Evolutionary conservation across 2,888 invertebrate species (phyloP).

Genomic region (Phortica magna): DNA sequence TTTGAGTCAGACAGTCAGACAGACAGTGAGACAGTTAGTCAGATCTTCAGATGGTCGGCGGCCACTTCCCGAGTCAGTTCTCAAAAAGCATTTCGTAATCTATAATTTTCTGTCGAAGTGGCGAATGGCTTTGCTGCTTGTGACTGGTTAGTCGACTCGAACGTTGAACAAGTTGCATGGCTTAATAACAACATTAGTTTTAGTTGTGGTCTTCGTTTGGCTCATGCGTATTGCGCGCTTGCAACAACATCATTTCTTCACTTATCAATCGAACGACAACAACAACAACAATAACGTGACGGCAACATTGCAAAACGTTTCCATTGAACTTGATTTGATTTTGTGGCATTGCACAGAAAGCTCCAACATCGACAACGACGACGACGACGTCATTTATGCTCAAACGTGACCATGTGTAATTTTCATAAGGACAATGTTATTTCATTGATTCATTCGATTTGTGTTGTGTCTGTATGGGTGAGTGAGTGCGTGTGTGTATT

Average conservation of each 20-base stretch:
- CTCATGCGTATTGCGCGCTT: background rate
- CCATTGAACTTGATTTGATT: constrained; percentile 24
- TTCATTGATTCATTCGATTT: constrained; percentile 17
- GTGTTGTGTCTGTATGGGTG: background rate
- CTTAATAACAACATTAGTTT: constrained; percentile 34
- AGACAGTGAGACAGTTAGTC: background rate
- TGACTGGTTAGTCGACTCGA: background rate
- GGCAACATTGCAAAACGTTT: background rate
- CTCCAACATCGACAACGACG: background rate
- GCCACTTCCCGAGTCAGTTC: background rate
- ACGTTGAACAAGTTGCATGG: constrained; percentile 12
- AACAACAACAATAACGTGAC: background rate
- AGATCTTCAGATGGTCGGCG: too few species aligned
- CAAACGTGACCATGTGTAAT: constrained; percentile 32
- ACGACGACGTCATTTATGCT: background rate
- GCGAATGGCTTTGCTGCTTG: constrained; percentile 2
- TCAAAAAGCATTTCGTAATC: constrained; percentile 3
- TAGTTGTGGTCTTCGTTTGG: background rate
- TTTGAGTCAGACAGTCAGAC: constrained; percentile 52
- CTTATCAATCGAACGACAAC: background rate
- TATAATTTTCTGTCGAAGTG: constrained; percentile 32
- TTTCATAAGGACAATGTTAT: constrained; percentile 22
- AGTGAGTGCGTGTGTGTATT: too few species aligned
- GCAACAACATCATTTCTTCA: background rate
- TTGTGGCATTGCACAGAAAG: constrained; percentile 9